A percentile compares a stretch with the other conserved stretches of the same genome.
Evolutionary conservation across 1,140 invertebrate genomes (phyloP).

Genomic region (Papilio glaucus): DNA sequence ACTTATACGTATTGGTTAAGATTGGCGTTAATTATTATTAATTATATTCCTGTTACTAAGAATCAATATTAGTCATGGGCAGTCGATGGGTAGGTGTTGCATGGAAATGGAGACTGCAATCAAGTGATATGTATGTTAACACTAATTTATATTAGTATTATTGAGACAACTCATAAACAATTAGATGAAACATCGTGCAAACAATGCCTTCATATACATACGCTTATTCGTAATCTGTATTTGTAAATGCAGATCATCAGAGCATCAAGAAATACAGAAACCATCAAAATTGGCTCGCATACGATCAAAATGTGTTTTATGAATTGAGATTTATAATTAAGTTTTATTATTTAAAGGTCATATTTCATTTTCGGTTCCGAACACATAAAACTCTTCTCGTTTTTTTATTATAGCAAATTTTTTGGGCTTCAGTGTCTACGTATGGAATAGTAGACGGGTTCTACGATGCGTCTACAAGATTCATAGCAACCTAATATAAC

Average conservation of each 20-base stretch:
- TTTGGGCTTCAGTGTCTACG: background rate
- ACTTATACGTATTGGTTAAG: conserved; percentile 24
- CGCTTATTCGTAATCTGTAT: no score
- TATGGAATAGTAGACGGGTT: conserved; percentile 1
- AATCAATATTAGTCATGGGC: conserved; percentile 18
- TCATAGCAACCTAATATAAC: background rate
- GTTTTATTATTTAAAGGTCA: background rate
- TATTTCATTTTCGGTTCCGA: background rate
- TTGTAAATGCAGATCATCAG: no score
- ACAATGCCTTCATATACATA: no score
- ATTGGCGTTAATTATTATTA: background rate
- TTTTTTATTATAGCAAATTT: background rate
- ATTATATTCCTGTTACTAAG: conserved; percentile 25
- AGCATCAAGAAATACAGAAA: no score
- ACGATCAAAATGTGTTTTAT: background rate
- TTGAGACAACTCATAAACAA: no score
- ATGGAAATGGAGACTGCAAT: conserved; percentile 36
- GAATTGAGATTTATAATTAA: background rate
- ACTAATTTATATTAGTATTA: no score
- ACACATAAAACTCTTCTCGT: background rate
- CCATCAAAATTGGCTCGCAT: no score
- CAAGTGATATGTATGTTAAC: conserved; percentile 44
- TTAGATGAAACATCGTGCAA: no score
- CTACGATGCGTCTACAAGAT: background rate
- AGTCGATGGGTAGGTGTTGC: background rate